These are phyloP conservation scores for Drosophila fulvimacula DNA, from an alignment of 2,888 invertebrate species.

Conservation along the genomic window DNA sequence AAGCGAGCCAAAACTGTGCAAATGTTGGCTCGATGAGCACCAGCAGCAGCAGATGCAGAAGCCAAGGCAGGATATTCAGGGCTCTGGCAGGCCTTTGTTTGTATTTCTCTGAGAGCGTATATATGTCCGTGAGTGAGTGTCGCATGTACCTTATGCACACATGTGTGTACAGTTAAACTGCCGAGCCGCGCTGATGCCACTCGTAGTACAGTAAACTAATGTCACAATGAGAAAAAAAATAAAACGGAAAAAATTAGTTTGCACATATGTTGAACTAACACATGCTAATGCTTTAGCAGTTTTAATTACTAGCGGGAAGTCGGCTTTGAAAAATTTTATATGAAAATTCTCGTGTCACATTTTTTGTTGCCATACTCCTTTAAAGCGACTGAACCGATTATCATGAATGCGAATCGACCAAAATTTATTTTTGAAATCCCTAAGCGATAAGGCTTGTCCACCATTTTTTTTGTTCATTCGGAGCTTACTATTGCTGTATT, in stretches of 20 bases:
- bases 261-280: background rate
- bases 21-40: conserved; percentile 62
- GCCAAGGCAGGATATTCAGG: conserved; percentile 17
- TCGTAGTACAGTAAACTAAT: conserved; percentile 71
- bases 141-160: conserved; percentile 1
- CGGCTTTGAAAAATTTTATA: background rate
- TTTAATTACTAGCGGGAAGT: conserved; percentile 9
- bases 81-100: conserved; percentile 35
- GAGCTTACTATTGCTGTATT: too few relatives aligned
- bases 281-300: conserved; percentile 5
- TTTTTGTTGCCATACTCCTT: too few relatives aligned
- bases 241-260: conserved; percentile 8
- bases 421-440: too few relatives aligned
- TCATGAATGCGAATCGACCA: too few relatives aligned
- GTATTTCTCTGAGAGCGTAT: conserved; percentile 13
- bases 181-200: conserved; percentile 33
- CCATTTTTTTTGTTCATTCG: too few relatives aligned
- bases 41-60: conserved; percentile 18
- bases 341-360: background rate
- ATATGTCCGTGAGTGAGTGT: conserved; percentile 23
- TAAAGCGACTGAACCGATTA: too few relatives aligned
- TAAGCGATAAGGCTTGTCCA: too few relatives aligned
- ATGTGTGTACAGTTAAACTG: conserved; percentile 31
- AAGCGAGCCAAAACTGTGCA: conserved; percentile 69
- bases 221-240: conserved; percentile 52